phyloP scores from a whole-genome alignment of 2,888 invertebrate species.

The Oligia strigilis region DNA sequence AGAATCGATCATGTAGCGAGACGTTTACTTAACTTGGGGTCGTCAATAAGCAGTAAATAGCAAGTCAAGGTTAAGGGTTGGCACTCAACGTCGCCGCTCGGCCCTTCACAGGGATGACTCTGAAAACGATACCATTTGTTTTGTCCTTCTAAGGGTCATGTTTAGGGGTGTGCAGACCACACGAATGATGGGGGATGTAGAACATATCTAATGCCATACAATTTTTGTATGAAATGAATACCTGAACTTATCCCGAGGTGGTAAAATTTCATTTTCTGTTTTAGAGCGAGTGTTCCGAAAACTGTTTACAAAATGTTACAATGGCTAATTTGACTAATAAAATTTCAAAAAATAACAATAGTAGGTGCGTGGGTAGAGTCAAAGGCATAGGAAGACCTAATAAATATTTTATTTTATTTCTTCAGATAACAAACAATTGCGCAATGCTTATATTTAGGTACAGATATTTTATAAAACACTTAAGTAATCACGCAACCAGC shows the following conservation, averaged over 20 bases:
- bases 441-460: too few species aligned
- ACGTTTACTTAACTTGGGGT: slow-evolving; percentile 11
- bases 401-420: background rate
- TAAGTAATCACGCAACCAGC: too few species aligned
- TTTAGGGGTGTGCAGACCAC: background rate
- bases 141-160: background rate
- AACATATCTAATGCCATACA: background rate
- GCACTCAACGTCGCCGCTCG: background rate
- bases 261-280: background rate
- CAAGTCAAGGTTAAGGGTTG: slow-evolving; percentile 19
- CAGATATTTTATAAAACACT: too few species aligned
- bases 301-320: background rate
- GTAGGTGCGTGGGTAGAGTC: too few species aligned
- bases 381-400: background rate
- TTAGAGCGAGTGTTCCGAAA: background rate
- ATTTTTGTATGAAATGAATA: background rate
- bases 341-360: background rate
- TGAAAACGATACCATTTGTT: background rate
- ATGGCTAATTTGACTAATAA: background rate
- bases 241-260: background rate
- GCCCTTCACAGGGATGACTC: background rate
- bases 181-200: too few species aligned
- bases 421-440: too few species aligned
- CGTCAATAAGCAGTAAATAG: slow-evolving; percentile 16
- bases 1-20: slow-evolving; percentile 15